Percentiles rank a stretch among this genome's conserved stretches.
phyloP scores from a whole-genome alignment of 2,888 invertebrate genomes.

The Calephelis perditalis region DNA sequence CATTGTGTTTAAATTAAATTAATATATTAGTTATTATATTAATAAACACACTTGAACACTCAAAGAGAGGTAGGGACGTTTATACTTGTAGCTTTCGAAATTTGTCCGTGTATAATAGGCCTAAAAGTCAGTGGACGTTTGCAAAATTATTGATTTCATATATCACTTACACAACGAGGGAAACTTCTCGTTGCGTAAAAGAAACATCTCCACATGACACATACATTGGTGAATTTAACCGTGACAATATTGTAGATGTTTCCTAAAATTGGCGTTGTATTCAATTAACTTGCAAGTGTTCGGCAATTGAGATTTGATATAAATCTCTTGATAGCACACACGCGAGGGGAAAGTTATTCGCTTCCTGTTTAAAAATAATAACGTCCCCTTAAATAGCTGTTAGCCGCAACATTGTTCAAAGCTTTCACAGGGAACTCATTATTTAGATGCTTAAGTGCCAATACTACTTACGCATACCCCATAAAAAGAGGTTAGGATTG shows the following conservation, averaged over 20 bases:
- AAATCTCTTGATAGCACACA: constrained; percentile 6
- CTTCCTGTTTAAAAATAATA: constrained; percentile 9
- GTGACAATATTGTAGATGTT: constrained; percentile 30
- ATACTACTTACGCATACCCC: too few relatives aligned
- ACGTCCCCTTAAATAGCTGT: constrained; percentile 6
- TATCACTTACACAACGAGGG: constrained; percentile 31
- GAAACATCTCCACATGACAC: neutral
- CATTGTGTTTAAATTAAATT: too few relatives aligned
- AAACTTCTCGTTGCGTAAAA: constrained; percentile 45
- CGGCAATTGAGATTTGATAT: constrained; percentile 12
- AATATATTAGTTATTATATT: too few relatives aligned
- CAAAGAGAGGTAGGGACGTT: too few relatives aligned
- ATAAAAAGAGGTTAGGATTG: too few relatives aligned
- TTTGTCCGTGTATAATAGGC: too few relatives aligned
- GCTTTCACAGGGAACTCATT: neutral
- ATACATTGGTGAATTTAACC: constrained; percentile 5
- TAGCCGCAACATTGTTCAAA: neutral
- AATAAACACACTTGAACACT: too few relatives aligned
- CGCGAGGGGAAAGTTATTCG: constrained; percentile 9
- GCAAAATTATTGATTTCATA: constrained; percentile 27
- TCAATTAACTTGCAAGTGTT: constrained; percentile 22
- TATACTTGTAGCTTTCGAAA: too few relatives aligned
- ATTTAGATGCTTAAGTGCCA: neutral
- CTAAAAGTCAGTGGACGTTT: constrained; percentile 6
- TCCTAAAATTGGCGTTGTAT: constrained; percentile 36